Conservation (phyloP, 2,113 vertebrate genomes). For the Heterotilapia buettikoferi region DNA sequence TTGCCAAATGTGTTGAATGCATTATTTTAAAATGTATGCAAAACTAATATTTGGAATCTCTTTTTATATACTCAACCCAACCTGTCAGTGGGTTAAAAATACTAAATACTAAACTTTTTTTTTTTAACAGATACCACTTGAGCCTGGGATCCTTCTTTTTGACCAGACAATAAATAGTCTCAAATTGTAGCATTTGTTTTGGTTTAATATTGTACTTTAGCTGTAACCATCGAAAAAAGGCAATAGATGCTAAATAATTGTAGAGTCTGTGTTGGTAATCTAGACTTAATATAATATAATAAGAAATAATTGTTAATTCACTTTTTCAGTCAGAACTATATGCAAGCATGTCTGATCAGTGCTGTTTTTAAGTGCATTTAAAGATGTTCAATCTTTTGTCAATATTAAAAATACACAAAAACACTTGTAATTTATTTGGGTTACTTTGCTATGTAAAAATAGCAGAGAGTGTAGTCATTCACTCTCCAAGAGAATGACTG, state of each 20-base stretch:
- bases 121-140: background rate
- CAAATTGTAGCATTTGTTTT: background rate
- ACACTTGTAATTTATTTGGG: background rate
- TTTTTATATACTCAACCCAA: background rate
- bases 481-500: background rate
- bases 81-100: background rate
- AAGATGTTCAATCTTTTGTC: background rate
- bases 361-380: background rate
- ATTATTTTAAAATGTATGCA: background rate
- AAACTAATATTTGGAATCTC: background rate
- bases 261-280: background rate
- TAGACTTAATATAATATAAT: background rate
- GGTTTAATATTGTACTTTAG: background rate
- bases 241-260: background rate
- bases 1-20: background rate
- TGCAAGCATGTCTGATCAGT: background rate
- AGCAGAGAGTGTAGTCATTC: background rate
- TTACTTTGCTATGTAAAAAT: background rate
- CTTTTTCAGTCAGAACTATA: background rate
- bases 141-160: background rate
- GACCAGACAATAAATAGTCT: background rate
- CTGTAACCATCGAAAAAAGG: background rate
- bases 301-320: background rate
- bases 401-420: background rate
- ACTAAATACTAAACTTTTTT: background rate